Conservation (phyloP, 2,113 vertebrate genomes). For the Heterochromis multidens region DNA sequence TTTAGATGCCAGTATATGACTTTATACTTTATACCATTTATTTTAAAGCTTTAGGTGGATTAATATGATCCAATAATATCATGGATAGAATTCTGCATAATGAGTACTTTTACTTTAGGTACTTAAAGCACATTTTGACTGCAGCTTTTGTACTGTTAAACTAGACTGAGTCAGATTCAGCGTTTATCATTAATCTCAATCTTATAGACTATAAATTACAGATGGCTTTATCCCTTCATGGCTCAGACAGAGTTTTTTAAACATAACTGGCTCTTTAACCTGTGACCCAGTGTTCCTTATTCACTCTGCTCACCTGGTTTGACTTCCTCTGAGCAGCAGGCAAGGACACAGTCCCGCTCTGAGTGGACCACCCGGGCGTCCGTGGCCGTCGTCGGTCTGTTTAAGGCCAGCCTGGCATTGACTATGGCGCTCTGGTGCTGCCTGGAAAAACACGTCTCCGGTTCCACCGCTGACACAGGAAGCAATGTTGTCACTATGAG, state of each 20-base stretch:
- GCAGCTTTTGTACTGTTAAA: not conserved
- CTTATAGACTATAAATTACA: too few species aligned
- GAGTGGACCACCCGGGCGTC: conserved; percentile 27
- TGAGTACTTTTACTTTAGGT: not conserved
- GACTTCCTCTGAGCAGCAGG: conserved; percentile 73
- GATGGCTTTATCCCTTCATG: not conserved
- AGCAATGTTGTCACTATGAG: not conserved
- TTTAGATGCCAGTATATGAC: not conserved
- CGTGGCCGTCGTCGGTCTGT: not conserved
- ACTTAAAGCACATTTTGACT: not conserved
- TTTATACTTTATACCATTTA: not conserved
- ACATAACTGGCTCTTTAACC: not conserved
- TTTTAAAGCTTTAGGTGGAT: not conserved
- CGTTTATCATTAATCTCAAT: not conserved
- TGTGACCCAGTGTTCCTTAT: not conserved
- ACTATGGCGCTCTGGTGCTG: conserved; percentile 63
- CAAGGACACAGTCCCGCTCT: conserved; percentile 70
- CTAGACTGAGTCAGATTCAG: not conserved
- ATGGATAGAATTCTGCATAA: not conserved
- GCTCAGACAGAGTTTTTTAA: not conserved
- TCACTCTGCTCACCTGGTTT: conserved; percentile 56
- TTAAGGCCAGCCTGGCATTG: conserved; percentile 46
- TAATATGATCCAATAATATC: not conserved
- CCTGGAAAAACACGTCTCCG: conserved; percentile 72
- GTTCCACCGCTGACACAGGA: conserved; percentile 12